Evolutionary conservation across 2,113 vertebrate genomes (phyloP).

Genomic region (Tamias sibiricus): DNA sequence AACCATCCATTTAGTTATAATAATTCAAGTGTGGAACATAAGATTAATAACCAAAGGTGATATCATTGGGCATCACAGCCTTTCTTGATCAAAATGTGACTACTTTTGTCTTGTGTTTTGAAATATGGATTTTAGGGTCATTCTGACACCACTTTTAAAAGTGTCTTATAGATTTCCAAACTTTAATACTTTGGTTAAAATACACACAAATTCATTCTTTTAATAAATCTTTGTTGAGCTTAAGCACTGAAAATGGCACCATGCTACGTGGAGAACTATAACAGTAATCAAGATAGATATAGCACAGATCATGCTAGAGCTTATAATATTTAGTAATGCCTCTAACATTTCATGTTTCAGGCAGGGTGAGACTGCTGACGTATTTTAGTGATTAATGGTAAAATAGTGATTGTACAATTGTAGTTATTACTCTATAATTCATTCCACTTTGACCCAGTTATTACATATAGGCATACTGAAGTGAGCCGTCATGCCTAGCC

Average conservation of each 20-base stretch:
- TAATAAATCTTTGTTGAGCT: not conserved
- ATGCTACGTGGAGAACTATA: not conserved
- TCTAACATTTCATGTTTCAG: slow-evolving; percentile 48
- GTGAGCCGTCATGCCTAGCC: not conserved
- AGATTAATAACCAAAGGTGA: not conserved
- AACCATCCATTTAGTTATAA: not conserved
- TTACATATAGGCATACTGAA: not conserved
- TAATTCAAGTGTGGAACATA: not conserved
- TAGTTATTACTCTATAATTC: not conserved
- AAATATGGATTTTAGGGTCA: slow-evolving; percentile 3
- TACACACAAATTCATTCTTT: not conserved
- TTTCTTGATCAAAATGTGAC: not conserved
- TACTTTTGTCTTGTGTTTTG: not conserved
- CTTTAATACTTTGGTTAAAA: not conserved
- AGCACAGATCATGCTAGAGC: not conserved
- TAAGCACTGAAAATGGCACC: not conserved
- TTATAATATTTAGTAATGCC: slow-evolving; percentile 37
- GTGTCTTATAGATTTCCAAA: not conserved
- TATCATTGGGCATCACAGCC: not conserved
- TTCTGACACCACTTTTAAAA: slow-evolving; percentile 17
- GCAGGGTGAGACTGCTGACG: not conserved
- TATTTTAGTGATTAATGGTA: slow-evolving; percentile 59
- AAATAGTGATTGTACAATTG: slow-evolving; percentile 49
- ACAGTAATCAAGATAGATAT: not conserved
- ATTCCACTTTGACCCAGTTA: not conserved